Base-by-base conservation (phyloP, 2,113 vertebrate genomes). In the Amphiprion ocellaris region DNA sequence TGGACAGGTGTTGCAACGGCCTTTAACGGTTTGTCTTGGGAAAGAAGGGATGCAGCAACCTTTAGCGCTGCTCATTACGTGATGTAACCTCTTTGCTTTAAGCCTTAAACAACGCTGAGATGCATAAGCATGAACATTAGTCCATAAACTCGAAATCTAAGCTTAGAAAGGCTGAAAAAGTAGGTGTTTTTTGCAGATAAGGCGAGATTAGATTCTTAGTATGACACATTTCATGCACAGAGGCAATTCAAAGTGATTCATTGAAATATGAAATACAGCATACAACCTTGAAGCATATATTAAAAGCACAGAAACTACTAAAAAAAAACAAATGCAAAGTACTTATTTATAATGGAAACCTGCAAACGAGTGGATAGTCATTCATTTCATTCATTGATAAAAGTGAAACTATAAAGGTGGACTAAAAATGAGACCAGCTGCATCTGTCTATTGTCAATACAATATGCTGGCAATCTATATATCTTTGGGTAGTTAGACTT, bases 1-100 rank as follows among this genome's bases (percentile, higher is more conserved):
- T 19, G 8, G 10, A 66, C 75, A 89, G 69, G 66, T 82, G 77
- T 64, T 37, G 4, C 0, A 2, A 28, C 19, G 10, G 14, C n/a
- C 4, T 41, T 39, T 56, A 49, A 60, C 21, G 14, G 60, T 37
- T 19, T 7, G 5, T 6, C 24, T 4, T 12, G 33, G 54, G 11
- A 64, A 24, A 56, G 12, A 30, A 30, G 58, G 11, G n/a, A 74
- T 4, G 14, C 54, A 50, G 46, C 46, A 58, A 33, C 52, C 15
- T 8, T 23, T 0, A 15, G 30, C n/a, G 37, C 6, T 50, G 24
- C 15, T 54, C 19, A 5, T 33, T 8, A 33, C 30, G 4, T 74
- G 9, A 47, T 23, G 33, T 30, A 30, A 30, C 30, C 33, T 37
- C 9, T 37, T 37, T 37, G 7, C 7, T 37, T 37, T 37, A 37